Base-by-base conservation (phyloP, 2,113 vertebrate genomes). In the Rhombomys opimus region DNA sequence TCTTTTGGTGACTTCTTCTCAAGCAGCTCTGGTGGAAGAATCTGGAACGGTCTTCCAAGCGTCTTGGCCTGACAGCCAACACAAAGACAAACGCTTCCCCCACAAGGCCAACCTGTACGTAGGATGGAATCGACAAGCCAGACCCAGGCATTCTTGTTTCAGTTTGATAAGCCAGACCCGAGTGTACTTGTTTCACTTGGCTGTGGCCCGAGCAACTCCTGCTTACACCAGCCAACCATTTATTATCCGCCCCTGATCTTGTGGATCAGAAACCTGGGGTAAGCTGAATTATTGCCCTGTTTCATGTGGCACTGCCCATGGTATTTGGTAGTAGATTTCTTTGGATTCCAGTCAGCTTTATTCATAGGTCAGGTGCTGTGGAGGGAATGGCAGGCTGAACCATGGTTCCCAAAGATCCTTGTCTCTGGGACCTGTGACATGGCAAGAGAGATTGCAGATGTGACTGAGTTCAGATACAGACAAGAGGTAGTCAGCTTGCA, bases 1-100 rank as follows among this genome's bases (percentile, higher is more conserved):
- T 67, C 2, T n/a, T 27, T 15, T 2, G 0, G 9, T 76, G 50
- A 10, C 30, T 20, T 87, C 3, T 0, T 23, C 25, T 92, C 38
- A 9, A 67, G 46, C 32, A 52, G 52, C 1, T 65, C 32, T 11
- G 8, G 22, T 25, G 17, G 38, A 73, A 10, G 7, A 23, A 27
- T 10, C 54, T 8, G 20, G 3, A 61, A 13, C 46, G n/a, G 65
- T n/a, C 35, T 18, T 72, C 22, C 13, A 76, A 63, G 32, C 1
- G 0, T 91, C 61, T 86, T 78, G 78, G 65, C 4, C 25, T 54
- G 54, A 73, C 2, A 59, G 27, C 61, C 25, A 17, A 38, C 32
- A 92, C 72, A 54, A n/a, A 52, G 25, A 52, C 1, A 8, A 3
- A 15, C 5, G 7, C 13, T 82, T 90, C 57, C 81, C 57, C 32